Evolutionary conservation across 2,888 invertebrate genomes (phyloP).

Genomic region (Cartodere bifasciata): DNA sequence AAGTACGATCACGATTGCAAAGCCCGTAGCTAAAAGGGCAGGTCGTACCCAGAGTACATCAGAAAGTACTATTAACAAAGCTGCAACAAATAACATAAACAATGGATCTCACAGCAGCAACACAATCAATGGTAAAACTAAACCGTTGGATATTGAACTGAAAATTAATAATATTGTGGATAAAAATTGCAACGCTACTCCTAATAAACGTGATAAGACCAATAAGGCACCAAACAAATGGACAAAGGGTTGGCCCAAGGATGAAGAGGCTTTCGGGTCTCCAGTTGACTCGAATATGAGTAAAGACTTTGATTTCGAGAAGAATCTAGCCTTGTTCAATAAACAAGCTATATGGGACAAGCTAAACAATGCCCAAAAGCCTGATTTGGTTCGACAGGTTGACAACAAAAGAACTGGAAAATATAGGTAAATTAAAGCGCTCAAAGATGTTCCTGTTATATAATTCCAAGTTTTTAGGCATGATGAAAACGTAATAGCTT

Average conservation of each 20-base stretch:
- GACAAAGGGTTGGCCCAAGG: conserved; percentile 41
- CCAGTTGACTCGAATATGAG: conserved; percentile 51
- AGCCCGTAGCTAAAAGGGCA: conserved; percentile 41
- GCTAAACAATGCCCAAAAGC: conserved; percentile 48
- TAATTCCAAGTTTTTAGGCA: conserved; percentile 46
- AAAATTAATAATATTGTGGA: conserved; percentile 21
- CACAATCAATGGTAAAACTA: conserved; percentile 21
- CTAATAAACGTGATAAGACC: conserved; percentile 40
- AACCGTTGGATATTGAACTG: conserved; percentile 31
- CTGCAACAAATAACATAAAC: conserved; percentile 23
- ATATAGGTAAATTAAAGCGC: conserved; percentile 26
- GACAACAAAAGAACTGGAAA: conserved; percentile 31
- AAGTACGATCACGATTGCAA: conserved; percentile 41
- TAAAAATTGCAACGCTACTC: conserved; percentile 33
- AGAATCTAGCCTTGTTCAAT: conserved; percentile 83
- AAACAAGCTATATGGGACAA: conserved; percentile 71
- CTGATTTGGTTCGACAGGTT: conserved; percentile 45
- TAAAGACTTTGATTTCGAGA: conserved; percentile 90
- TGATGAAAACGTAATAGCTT: conserved; percentile 72
- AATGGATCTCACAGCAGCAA: conserved; percentile 26
- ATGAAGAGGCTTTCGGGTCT: conserved; percentile 69
- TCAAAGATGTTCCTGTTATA: no score
- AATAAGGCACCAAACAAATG: conserved; percentile 35
- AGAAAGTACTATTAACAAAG: conserved; percentile 33
- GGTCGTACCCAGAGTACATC: conserved; percentile 35